Base-by-base conservation (phyloP, 2,888 invertebrate species). In the Meteorus colon region DNA sequence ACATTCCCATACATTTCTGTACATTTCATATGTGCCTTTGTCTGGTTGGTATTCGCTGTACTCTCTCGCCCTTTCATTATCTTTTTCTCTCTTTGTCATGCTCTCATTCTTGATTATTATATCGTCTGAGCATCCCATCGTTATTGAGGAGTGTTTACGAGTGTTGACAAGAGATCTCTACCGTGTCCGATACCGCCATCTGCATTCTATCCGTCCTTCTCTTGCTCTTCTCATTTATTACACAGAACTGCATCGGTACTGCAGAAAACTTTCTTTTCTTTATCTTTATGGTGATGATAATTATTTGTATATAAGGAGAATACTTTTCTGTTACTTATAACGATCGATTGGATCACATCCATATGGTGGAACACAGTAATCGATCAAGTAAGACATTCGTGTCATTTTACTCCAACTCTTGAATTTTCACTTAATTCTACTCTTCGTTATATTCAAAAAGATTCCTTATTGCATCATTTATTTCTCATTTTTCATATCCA, bases 121-220 rank as follows among this genome's bases (percentile, higher is more conserved):
- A 41, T 37, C 31, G 31, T 19, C 37, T 24, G 41, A 41, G 5
- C 34, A n/a, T 65, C 24, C 8, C 41, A 41, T 12, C 12, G 2
- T 16, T 14, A 16, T n/a, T 48, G 48, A 4, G 48, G 48, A 48
- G 48, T 10, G 12, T 8, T 10, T 16, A 41, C 8, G 12, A 41
- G 41, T 63, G 62, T n/a, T 29, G 34, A 14, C 5, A 16, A 69
- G 51, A 70, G 66, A 24, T 60, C 72, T 76, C 75, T 78, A 78
- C 72, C 75, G 76, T 79, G 81, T 79, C 73, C 81, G 81, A 83
- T 86, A 83, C 82, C 83, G 87, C 87, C 87, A 86, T 85, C 86
- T 87, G 81, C 77, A 73, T 55, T 19, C 0, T 79, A 74, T 27
- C 67, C 72, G 48, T 67, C 51, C 4, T 62, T 73, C 77, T 78